These are phyloP conservation scores for Melolontha melolontha DNA, from an alignment of 2,888 invertebrate species.

Conservation along the genomic window DNA sequence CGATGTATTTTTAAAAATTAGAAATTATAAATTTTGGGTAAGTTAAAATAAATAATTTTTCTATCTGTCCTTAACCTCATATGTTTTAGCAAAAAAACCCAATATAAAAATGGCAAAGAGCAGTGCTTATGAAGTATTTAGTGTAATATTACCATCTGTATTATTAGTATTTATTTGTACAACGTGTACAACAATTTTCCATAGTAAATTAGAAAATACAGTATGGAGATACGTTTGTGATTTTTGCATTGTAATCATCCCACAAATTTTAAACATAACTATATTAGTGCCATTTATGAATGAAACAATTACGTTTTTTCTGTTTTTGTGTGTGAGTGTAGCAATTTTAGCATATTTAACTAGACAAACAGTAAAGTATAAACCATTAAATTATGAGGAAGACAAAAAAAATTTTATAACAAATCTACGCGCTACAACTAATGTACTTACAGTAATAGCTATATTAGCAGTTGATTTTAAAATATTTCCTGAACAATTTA, in stretches of 20 bases:
- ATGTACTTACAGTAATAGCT: slow-evolving; percentile 80
- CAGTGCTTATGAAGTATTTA: slow-evolving; percentile 67
- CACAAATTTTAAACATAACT: slow-evolving; percentile 71
- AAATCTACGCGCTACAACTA: slow-evolving; percentile 76
- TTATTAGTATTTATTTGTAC: slow-evolving; percentile 58
- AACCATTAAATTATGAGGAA: not conserved
- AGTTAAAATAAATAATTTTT: too few relatives aligned
- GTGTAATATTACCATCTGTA: slow-evolving; percentile 59
- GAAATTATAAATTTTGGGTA: too few relatives aligned
- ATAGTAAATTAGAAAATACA: slow-evolving; percentile 43
- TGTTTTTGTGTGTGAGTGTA: slow-evolving; percentile 30
- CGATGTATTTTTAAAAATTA: too few relatives aligned
- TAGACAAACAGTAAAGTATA: slow-evolving; percentile 3
- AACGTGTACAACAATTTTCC: slow-evolving; percentile 53
- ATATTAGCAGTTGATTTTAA: slow-evolving; percentile 96
- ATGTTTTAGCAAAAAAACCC: not conserved
- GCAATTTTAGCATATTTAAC: slow-evolving; percentile 25
- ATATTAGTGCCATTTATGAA: slow-evolving; percentile 64
- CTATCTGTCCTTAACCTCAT: not conserved
- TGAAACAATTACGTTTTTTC: slow-evolving; percentile 40
- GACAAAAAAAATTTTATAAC: slow-evolving; percentile 69
- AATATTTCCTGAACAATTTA: slow-evolving; percentile 85
- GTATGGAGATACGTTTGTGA: slow-evolving; percentile 65
- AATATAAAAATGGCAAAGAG: slow-evolving; percentile 22
- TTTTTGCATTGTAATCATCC: slow-evolving; percentile 69